A percentile compares a stretch with the other conserved stretches of the same genome.
Evolutionary conservation across 2,113 vertebrate genomes (phyloP).

Genomic region (Eidolon helvum): DNA sequence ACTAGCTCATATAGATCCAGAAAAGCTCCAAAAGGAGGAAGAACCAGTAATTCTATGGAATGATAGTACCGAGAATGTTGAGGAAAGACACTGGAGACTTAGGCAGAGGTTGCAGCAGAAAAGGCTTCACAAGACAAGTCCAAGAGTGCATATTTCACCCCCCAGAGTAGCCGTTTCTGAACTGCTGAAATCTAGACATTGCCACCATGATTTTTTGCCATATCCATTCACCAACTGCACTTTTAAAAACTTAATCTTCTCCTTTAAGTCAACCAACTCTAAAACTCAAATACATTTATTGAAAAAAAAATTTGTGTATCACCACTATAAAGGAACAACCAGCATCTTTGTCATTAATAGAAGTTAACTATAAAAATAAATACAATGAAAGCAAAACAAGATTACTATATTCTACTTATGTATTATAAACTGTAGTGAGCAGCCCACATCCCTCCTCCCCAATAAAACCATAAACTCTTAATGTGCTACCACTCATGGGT

Average conservation of each 20-base stretch:
- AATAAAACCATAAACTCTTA: background rate
- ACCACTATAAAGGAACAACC: background rate
- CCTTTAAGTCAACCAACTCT: background rate
- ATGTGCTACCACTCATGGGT: background rate
- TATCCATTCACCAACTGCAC: background rate
- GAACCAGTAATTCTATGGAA: background rate
- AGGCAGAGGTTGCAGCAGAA: background rate
- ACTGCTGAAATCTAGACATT: background rate
- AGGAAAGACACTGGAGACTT: background rate
- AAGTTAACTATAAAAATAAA: background rate
- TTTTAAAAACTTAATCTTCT: background rate
- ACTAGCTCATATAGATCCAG: background rate
- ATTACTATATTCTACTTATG: background rate
- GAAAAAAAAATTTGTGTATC: background rate
- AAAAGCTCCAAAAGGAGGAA: background rate
- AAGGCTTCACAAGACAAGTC: background rate
- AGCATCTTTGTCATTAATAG: background rate
- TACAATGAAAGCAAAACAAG: background rate
- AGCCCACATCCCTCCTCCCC: no score
- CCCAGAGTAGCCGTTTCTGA: background rate
- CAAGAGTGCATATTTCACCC: background rate
- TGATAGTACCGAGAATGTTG: background rate
- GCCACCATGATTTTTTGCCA: background rate
- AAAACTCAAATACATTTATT: conserved; percentile 24
- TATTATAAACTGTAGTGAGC: background rate